A percentile compares a stretch with the other conserved stretches of the same genome.
Evolutionary conservation across 2,113 vertebrate species (phyloP).

Genomic region (Petroica traversi): DNA sequence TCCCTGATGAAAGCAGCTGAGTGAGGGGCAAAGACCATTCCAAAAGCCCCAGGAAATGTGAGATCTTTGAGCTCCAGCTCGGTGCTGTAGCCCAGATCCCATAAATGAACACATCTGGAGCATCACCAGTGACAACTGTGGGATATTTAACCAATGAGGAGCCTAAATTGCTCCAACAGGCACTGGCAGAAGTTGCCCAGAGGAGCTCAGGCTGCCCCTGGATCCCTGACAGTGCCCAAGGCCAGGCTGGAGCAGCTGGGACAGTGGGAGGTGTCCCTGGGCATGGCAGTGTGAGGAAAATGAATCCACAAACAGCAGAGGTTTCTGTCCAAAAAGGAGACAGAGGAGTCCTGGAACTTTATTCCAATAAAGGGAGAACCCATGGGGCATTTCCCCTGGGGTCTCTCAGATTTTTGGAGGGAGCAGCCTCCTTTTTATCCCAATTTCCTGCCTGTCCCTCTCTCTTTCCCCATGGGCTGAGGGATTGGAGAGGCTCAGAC

Average conservation of each 20-base stretch:
- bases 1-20: neutral
- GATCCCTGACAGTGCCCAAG: neutral
- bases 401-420: too few species aligned
- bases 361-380: too few species aligned
- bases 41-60: neutral
- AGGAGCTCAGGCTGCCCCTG: neutral
- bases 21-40: neutral
- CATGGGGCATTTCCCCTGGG: too few species aligned
- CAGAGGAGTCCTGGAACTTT: too few species aligned
- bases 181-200: neutral
- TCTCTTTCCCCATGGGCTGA: too few species aligned
- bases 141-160: neutral
- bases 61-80: neutral
- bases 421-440: too few species aligned
- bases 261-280: neutral
- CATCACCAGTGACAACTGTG: neutral
- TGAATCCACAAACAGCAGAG: too few species aligned
- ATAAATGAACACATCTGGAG: neutral
- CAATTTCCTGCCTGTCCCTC: too few species aligned
- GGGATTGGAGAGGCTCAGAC: too few species aligned
- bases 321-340: too few species aligned
- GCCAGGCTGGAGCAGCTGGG: neutral
- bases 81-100: neutral
- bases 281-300: too few species aligned
- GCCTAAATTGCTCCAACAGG: neutral